A percentile compares a stretch with the other conserved stretches of the same genome.
These are phyloP conservation scores for Atta texana DNA, from an alignment of 1,140 invertebrate genomes.

Conservation along the genomic window DNA sequence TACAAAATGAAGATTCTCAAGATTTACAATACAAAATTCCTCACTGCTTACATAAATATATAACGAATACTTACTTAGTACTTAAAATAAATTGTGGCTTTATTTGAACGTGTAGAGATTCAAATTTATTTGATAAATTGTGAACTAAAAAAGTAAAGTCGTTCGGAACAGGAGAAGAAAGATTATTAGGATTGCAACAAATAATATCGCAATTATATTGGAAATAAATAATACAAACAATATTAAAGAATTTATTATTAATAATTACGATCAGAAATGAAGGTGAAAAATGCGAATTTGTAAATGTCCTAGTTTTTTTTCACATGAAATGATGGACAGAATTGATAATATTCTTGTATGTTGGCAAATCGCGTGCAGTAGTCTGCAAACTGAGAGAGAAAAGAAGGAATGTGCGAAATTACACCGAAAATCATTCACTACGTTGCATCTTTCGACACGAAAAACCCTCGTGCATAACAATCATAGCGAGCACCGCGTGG, in stretches of 20 bases:
- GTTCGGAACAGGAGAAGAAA: not conserved
- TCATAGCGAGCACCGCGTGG: constrained; percentile 29
- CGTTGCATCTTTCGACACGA: constrained; percentile 54
- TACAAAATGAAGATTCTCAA: constrained; percentile 9
- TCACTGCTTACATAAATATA: constrained; percentile 30
- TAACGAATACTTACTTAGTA: not conserved
- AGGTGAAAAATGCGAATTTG: not conserved
- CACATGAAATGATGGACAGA: not conserved
- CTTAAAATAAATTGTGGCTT: constrained; percentile 36
- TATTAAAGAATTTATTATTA: not conserved
- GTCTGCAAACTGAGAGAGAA: not conserved
- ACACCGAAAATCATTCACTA: constrained; percentile 46
- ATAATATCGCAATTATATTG: not conserved
- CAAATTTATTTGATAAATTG: constrained; percentile 15
- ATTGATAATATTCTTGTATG: not conserved
- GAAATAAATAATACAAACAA: not conserved
- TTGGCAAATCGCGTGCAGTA: constrained; percentile 1
- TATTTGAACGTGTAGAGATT: not conserved
- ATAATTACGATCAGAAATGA: not conserved
- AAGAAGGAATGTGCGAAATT: constrained; percentile 19
- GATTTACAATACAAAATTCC: constrained; percentile 21
- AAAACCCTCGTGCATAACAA: constrained; percentile 71
- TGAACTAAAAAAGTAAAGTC: constrained; percentile 11
- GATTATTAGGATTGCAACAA: not conserved
- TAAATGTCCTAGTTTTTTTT: not conserved